A percentile compares a stretch with the other conserved stretches of the same genome.
Evolutionary conservation across 37 sponge, comb jelly and placozoan species (phyloP).

Genomic region (Chondrilla cf. caribensis): DNA sequence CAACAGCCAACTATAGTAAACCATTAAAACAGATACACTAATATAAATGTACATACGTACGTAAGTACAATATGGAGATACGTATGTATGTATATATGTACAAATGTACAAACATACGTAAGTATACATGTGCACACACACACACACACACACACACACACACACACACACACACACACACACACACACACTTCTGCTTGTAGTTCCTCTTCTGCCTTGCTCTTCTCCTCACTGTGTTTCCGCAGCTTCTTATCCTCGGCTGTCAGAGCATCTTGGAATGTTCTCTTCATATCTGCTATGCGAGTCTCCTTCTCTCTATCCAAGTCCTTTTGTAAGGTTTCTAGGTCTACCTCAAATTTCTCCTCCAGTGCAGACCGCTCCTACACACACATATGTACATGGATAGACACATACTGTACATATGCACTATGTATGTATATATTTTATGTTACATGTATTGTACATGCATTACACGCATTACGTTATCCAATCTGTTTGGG

Average conservation of each 20-base stretch:
- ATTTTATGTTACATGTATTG: too few species aligned
- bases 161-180: background rate
- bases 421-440: too few species aligned
- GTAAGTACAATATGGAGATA: background rate
- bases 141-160: background rate
- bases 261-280: background rate
- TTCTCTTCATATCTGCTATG: background rate
- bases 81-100: background rate
- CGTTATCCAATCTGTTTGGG: too few species aligned
- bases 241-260: background rate
- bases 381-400: too few species aligned
- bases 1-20: constrained; percentile 23
- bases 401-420: too few species aligned
- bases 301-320: background rate
- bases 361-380: too few species aligned
- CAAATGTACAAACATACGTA: background rate
- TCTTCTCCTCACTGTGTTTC: background rate
- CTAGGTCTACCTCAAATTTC: background rate
- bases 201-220: background rate
- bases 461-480: too few species aligned
- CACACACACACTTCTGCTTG: background rate
- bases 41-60: background rate
- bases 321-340: background rate
- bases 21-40: background rate
- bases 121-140: background rate